These are phyloP conservation scores for Cyclargus thomasi DNA, from an alignment of 1,140 invertebrate genomes.

Conservation along the genomic window DNA sequence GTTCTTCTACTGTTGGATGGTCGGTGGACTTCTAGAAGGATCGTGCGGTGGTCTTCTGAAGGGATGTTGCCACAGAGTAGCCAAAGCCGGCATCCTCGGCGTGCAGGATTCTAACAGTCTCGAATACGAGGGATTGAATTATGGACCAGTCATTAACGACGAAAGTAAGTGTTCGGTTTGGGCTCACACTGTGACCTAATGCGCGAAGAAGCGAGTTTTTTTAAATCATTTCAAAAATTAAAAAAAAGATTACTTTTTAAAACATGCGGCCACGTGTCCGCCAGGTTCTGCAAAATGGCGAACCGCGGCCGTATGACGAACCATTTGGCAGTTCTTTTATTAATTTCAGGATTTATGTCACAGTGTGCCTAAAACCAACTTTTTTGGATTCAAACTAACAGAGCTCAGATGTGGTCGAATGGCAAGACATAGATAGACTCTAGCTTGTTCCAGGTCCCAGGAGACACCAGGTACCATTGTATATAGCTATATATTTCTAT, in stretches of 20 bases:
- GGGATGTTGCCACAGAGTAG: slow-evolving; percentile 90
- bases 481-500: slow-evolving; percentile 37
- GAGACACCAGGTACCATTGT: slow-evolving; percentile 51
- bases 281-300: too few relatives aligned
- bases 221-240: too few relatives aligned
- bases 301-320: too few relatives aligned
- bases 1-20: slow-evolving; percentile 94
- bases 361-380: slow-evolving; percentile 30
- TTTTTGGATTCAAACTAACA: slow-evolving; percentile 41
- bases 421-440: slow-evolving; percentile 68
- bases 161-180: slow-evolving; percentile 78
- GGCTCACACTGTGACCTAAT: slow-evolving; percentile 39
- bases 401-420: slow-evolving; percentile 68
- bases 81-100: slow-evolving; percentile 82
- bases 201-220: neutral
- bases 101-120: slow-evolving; percentile 73
- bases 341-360: slow-evolving; percentile 30
- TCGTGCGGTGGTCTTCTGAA: slow-evolving; percentile 89
- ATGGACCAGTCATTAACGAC: slow-evolving; percentile 84
- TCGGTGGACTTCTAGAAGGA: slow-evolving; percentile 89
- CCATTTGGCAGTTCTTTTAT: too few relatives aligned
- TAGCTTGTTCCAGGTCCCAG: slow-evolving; percentile 37
- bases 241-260: too few relatives aligned
- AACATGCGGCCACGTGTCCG: too few relatives aligned
- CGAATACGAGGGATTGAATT: slow-evolving; percentile 64